phyloP scores from a whole-genome alignment of 2,797 vertebrate species.

The Argyrosomus regius region DNA sequence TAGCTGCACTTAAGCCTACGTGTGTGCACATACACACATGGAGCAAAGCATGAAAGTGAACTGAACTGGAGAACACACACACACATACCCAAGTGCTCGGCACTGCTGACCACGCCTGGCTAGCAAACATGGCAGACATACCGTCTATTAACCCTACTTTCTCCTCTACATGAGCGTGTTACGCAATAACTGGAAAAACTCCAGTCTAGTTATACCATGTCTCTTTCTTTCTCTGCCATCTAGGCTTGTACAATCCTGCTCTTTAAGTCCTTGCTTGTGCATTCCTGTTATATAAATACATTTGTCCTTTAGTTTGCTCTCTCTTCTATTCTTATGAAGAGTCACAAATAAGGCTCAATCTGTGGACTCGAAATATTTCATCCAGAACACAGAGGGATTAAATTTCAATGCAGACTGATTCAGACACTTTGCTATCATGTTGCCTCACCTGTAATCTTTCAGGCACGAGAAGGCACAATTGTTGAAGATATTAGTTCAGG shows the following conservation, averaged over 20 bases:
- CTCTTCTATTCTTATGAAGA: not conserved
- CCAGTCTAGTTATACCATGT: not conserved
- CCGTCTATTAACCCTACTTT: slow-evolving; percentile 48
- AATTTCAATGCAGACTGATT: not conserved
- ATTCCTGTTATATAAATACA: not conserved
- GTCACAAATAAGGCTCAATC: not conserved
- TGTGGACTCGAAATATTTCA: not conserved
- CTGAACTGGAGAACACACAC: not conserved
- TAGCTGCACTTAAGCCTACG: slow-evolving; percentile 45
- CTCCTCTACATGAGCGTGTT: not conserved
- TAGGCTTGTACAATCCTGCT: slow-evolving; percentile 40
- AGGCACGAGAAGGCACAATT: not conserved
- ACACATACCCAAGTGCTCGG: slow-evolving; percentile 2
- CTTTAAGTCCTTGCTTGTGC: not conserved
- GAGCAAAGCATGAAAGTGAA: not conserved
- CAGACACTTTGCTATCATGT: not conserved
- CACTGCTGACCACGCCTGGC: slow-evolving; percentile 64
- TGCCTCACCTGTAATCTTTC: not conserved
- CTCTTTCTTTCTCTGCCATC: not conserved
- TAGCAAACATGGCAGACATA: slow-evolving; percentile 64
- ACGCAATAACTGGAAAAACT: not conserved
- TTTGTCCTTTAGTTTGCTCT: not conserved
- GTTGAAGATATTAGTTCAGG: not conserved
- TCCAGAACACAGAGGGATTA: not conserved
- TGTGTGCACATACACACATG: not conserved